These are phyloP conservation scores for Sebastiscus tertius DNA, from an alignment of 2,797 vertebrate species.

Conservation along the genomic window DNA sequence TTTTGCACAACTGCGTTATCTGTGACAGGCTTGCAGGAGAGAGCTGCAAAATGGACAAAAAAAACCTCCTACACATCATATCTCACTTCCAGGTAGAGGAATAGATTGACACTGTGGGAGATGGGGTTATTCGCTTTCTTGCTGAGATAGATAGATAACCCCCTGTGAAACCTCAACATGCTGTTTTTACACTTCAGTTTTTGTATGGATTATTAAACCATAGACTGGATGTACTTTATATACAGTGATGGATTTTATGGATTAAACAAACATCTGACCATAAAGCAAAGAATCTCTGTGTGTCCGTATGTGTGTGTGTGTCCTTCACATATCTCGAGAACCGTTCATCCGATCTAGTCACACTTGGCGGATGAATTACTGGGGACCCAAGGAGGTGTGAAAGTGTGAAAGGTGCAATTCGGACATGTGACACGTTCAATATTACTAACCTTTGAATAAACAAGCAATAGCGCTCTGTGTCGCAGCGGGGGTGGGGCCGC, in stretches of 20 bases:
- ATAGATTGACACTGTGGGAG: background rate
- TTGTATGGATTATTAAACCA: background rate
- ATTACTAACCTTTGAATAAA: background rate
- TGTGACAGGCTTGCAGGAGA: background rate
- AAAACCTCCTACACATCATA: background rate
- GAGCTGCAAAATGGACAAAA: background rate
- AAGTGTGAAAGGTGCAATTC: background rate
- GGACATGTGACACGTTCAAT: background rate
- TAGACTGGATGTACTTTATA: background rate
- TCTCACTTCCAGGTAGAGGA: background rate
- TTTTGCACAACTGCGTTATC: slow-evolving; percentile 16
- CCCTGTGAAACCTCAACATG: background rate
- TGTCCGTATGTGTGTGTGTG: background rate
- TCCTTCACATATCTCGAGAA: background rate
- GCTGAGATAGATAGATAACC: background rate
- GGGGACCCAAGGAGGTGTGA: background rate
- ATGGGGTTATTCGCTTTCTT: background rate
- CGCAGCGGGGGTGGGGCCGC: background rate
- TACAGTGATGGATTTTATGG: background rate
- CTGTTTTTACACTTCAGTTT: background rate
- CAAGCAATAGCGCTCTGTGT: background rate
- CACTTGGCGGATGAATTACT: background rate
- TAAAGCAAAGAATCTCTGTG: background rate
- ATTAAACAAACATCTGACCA: background rate
- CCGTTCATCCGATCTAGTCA: background rate